A percentile compares a stretch with the other conserved stretches of the same genome.
Evolutionary conservation across 2,113 vertebrate species (phyloP).

Genomic region (Hyaena hyaena): DNA sequence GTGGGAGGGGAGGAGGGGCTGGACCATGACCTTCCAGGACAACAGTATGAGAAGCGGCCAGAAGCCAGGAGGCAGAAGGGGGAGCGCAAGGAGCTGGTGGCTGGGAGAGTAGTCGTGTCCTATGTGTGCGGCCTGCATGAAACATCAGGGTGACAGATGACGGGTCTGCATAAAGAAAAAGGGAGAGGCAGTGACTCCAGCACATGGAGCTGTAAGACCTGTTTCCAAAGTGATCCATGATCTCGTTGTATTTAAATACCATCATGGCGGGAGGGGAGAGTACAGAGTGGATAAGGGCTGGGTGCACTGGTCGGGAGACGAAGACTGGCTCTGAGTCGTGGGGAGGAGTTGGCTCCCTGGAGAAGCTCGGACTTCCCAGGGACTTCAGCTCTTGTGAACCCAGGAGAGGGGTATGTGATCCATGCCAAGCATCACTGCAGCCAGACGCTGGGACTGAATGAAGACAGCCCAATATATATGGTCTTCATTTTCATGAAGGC

Average conservation of each 20-base stretch:
- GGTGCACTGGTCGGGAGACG: accelerated
- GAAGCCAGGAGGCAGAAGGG: neutral
- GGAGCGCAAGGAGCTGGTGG: accelerated
- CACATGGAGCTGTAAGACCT: accelerated
- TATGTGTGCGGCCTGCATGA: neutral
- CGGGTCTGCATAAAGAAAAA: neutral
- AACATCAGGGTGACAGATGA: neutral
- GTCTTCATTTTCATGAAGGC: neutral
- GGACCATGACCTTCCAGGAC: neutral
- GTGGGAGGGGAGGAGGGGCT: neutral
- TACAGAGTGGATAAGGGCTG: accelerated
- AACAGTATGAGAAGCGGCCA: neutral
- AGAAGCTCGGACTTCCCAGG: neutral
- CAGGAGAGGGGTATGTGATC: neutral
- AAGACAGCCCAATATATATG: neutral
- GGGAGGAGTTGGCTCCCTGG: accelerated
- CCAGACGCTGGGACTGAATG: neutral
- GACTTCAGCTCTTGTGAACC: accelerated
- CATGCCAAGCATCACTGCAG: accelerated
- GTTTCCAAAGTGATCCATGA: neutral
- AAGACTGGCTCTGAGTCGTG: accelerated
- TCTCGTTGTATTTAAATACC: neutral
- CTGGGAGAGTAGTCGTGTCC: neutral
- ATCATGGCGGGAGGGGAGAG: neutral
- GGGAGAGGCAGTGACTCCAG: neutral